Conservation (phyloP, 2,888 invertebrate species). For the Trissolcus brochymenae region DNA sequence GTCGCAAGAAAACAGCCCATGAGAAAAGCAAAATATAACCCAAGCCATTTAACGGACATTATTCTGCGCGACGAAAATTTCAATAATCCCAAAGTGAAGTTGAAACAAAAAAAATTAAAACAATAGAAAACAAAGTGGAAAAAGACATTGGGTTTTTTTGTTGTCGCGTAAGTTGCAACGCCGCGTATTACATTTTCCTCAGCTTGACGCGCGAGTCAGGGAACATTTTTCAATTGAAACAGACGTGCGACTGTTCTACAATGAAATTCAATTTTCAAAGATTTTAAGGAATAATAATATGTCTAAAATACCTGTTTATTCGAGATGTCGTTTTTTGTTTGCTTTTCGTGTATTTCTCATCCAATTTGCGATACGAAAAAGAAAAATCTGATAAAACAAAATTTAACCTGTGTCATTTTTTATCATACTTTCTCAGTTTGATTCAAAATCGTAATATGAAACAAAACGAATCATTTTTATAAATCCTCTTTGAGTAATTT, state of each 20-base stretch:
- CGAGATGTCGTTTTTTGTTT: neutral
- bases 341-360: too few relatives aligned
- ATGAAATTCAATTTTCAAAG: slow-evolving; percentile 47
- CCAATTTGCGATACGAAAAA: too few relatives aligned
- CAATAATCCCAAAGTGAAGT: slow-evolving; percentile 58
- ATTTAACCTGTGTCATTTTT: too few relatives aligned
- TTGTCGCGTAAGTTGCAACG: slow-evolving; percentile 27
- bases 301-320: slow-evolving; percentile 24
- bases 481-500: too few relatives aligned
- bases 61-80: slow-evolving; percentile 62
- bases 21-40: slow-evolving; percentile 67
- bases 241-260: slow-evolving; percentile 32
- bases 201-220: slow-evolving; percentile 16
- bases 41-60: slow-evolving; percentile 48
- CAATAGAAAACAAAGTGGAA: slow-evolving; percentile 4
- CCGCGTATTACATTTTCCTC: slow-evolving; percentile 43
- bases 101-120: slow-evolving; percentile 2
- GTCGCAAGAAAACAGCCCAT: slow-evolving; percentile 51
- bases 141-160: slow-evolving; percentile 18
- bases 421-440: too few relatives aligned
- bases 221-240: slow-evolving; percentile 48
- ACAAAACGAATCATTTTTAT: too few relatives aligned
- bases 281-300: slow-evolving; percentile 26
- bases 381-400: too few relatives aligned
- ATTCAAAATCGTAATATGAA: too few relatives aligned